Conservation (phyloP, 2,113 vertebrate genomes). For the Phylloscopus trochilus region DNA sequence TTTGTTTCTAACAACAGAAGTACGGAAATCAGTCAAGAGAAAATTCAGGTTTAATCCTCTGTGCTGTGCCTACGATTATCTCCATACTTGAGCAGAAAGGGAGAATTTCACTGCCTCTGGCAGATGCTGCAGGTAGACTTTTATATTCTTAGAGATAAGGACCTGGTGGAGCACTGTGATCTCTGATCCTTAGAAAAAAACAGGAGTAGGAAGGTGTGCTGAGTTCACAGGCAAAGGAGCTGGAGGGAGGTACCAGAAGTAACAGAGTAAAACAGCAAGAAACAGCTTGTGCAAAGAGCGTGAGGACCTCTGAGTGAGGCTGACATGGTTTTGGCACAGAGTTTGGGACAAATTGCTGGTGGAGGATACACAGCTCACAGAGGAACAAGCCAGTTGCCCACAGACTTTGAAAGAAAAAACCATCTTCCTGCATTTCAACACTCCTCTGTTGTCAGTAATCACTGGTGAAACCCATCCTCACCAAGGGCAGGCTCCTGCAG, state of each 20-base stretch:
- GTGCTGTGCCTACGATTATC: not conserved
- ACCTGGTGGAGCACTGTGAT: not conserved
- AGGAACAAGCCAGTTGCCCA: not conserved
- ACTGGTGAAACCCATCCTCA: not conserved
- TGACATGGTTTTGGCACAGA: conserved; percentile 5
- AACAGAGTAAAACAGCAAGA: not conserved
- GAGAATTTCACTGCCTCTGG: not conserved
- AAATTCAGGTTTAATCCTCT: not conserved
- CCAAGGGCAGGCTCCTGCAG: not conserved
- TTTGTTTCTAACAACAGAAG: not conserved
- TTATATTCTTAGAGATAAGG: not conserved
- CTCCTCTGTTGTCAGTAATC: not conserved
- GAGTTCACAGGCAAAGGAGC: not conserved
- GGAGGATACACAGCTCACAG: not conserved
- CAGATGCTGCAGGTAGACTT: not conserved
- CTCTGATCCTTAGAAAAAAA: not conserved
- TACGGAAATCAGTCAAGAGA: not conserved
- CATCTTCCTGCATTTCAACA: not conserved
- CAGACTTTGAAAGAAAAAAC: not conserved
- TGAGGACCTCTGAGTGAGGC: not conserved
- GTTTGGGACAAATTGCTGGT: conserved; percentile 32
- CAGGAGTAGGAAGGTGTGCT: not conserved
- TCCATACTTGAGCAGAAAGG: not conserved
- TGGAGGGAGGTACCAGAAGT: not conserved
- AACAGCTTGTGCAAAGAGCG: not conserved